phyloP scores from a whole-genome alignment of 2,797 vertebrate species.

The Microctenopoma lineatum region DNA sequence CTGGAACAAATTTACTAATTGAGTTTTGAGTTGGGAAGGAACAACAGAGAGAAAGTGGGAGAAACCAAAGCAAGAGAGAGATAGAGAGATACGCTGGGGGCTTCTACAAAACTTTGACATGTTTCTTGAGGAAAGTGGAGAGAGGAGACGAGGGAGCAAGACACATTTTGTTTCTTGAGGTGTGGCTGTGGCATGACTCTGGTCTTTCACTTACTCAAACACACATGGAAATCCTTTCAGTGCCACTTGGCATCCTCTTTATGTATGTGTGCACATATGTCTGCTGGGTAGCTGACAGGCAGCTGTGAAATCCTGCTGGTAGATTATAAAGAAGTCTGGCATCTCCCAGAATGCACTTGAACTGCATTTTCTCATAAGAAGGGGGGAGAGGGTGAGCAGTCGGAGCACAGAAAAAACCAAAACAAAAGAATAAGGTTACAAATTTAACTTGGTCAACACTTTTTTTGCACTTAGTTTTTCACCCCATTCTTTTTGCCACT shows the following conservation, averaged over 20 bases:
- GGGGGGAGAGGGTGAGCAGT: constrained; percentile 18
- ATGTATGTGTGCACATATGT: constrained; percentile 38
- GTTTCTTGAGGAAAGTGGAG: constrained; percentile 32
- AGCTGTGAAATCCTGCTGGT: constrained; percentile 95
- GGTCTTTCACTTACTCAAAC: constrained; percentile 23
- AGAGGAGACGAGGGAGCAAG: not conserved
- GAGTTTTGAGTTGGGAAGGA: constrained; percentile 81
- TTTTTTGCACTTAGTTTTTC: too few relatives aligned
- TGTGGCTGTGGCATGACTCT: constrained; percentile 18
- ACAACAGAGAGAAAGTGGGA: constrained; percentile 48
- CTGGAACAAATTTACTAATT: constrained; percentile 89
- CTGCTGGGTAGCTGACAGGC: constrained; percentile 75
- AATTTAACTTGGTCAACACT: not conserved
- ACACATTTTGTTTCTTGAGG: constrained; percentile 5
- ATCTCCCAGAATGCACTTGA: constrained; percentile 93
- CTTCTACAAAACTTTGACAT: constrained; percentile 24
- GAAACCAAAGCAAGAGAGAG: constrained; percentile 36
- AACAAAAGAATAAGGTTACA: constrained; percentile 14
- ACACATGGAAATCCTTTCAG: constrained; percentile 34
- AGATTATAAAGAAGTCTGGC: constrained; percentile 96
- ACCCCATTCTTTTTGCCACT: not conserved
- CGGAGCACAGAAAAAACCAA: not conserved
- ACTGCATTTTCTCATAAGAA: constrained; percentile 74
- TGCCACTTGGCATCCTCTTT: constrained; percentile 52
- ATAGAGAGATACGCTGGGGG: constrained; percentile 42